Evolutionary conservation across 2,113 vertebrate genomes (phyloP).

Genomic region (Pachycephala philippinensis): DNA sequence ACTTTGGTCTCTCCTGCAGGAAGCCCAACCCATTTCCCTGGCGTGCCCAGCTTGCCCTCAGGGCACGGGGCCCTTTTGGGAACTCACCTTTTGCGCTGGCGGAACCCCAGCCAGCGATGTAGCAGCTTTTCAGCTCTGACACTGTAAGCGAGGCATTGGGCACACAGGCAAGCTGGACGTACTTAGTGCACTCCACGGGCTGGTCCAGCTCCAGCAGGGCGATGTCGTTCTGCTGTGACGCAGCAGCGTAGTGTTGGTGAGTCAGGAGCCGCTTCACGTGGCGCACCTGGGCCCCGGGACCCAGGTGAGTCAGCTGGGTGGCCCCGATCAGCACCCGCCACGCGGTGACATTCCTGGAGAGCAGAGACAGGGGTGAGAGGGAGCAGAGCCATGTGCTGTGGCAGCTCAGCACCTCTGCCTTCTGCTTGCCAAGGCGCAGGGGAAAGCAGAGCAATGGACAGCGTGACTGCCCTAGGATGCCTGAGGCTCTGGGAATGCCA

Average conservation of each 20-base stretch:
- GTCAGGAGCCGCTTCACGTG: not conserved
- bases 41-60: accelerated
- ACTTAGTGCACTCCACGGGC: not conserved
- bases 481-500: not conserved
- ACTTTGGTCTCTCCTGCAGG: not conserved
- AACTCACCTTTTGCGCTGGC: not conserved
- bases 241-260: not conserved
- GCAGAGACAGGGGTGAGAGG: not conserved
- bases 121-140: not conserved
- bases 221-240: not conserved
- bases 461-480: not conserved
- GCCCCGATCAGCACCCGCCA: not conserved
- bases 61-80: too few species aligned
- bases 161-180: slow-evolving; percentile 11
- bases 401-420: not conserved
- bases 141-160: not conserved
- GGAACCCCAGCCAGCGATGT: not conserved
- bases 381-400: not conserved
- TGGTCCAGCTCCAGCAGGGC: slow-evolving; percentile 15
- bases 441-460: not conserved
- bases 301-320: not conserved
- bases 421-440: not conserved
- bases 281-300: not conserved
- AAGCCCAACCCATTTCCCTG: accelerated
- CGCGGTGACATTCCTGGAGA: not conserved